Conservation (phyloP, 2,888 invertebrate species). For the Heterodera filipjevi region DNA sequence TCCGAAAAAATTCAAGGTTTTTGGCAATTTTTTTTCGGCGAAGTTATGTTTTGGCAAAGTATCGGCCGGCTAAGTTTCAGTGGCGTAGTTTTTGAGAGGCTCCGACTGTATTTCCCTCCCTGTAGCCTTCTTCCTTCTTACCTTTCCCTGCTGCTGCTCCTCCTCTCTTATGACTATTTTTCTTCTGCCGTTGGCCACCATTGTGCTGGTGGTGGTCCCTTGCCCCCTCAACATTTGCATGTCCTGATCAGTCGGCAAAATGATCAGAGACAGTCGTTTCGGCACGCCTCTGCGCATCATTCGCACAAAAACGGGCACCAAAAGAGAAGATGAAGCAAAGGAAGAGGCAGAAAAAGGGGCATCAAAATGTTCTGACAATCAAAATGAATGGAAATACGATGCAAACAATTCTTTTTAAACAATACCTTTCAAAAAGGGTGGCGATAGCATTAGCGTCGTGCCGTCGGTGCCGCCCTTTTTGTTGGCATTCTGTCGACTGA, state of each 20-base stretch:
- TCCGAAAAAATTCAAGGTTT: too few species aligned
- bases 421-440: neutral
- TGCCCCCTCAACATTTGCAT: neutral
- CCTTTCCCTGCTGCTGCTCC: neutral
- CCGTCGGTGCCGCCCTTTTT: neutral
- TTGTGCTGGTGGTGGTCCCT: neutral
- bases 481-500: neutral
- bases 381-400: too few species aligned
- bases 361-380: neutral
- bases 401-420: neutral
- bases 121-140: too few species aligned
- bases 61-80: too few species aligned
- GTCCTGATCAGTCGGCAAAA: conserved; percentile 22
- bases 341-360: neutral
- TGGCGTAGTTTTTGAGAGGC: too few species aligned
- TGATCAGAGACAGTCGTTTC: conserved; percentile 27
- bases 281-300: conserved; percentile 20
- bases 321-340: neutral
- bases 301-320: conserved; percentile 30
- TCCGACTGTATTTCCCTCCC: too few species aligned
- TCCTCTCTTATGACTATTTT: neutral
- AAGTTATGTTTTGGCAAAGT: too few species aligned
- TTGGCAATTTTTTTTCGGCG: too few species aligned
- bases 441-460: neutral
- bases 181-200: neutral